Evolutionary conservation across 2,888 invertebrate species (phyloP), one percentile per base, ranked within the genome.

Genomic region (Syritta pipiens): DNA sequence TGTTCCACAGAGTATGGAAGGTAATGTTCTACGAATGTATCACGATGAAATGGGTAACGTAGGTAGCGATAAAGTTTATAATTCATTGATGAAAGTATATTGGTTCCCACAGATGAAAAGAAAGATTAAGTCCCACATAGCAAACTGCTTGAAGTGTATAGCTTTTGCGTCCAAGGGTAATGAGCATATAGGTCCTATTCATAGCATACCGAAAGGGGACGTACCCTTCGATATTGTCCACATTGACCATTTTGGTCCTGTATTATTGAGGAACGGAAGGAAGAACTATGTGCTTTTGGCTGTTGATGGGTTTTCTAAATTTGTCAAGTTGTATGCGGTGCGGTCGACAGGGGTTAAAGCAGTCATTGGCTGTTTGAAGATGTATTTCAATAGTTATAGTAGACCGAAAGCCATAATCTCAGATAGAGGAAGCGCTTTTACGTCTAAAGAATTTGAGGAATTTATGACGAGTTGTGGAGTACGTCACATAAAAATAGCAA

Each of bases 141-240:
- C 0, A 24, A 63, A 63, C 51, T 63, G 63, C 12, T 14, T 44
- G 7, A 76, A 69, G 7, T 77, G 69, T 19, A 65, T 69, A 9
- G 20, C 51, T 5, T 77, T 51, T 17, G 59, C 59, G 20, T 9
- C 42, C 7, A 24, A 35, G 6, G 9, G 7, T 7, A 69, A 65
- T 1, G 71, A 69, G 30, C n/a, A 26, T 7, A 84, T 84, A 67
- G 84, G 84, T 5, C 74, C 74, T 10, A 35, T 86, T 4, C 82
- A 84, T 37, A 67, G 71, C 10, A 83, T 85, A 4, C 77, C 60
- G 4, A 85, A 84, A 37, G 83, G 82, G 2, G 59, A 82, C 6
- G 17, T 74, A 20, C 85, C 84, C 4, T 85, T 85, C 48, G 19
- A 77, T 4, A 67, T 32, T 3, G 0, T 77, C 4, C 81, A 81